Evolutionary conservation across 2,888 invertebrate genomes (phyloP), one percentile per base, ranked within the genome.

Genomic region (Cephus pulcher): DNA sequence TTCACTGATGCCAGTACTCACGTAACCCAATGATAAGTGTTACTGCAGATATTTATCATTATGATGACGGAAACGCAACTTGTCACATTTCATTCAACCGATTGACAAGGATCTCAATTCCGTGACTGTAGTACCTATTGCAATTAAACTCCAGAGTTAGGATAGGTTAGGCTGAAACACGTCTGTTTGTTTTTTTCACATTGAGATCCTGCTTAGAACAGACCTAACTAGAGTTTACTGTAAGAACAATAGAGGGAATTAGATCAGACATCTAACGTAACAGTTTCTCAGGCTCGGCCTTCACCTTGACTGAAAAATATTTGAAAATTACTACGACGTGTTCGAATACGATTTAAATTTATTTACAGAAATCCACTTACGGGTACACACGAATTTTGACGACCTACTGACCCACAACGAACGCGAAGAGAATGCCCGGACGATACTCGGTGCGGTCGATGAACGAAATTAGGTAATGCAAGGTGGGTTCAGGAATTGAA

Each of bases 281-380:
- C 76, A 78, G 80, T 86, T 86, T 86, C 81, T 71, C 82, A 77
- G 74, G 77, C 23, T 56, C 77, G 82, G 74, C 86, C 84, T 86
- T 86, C 80, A 85, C 84, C 84, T 86, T 86, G 81, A 81, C 80
- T 32, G 11, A 34, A n/a, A 35, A 40, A 32, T 69, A 56, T 23
- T 56, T 9, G 9, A 56, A 23, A 23, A 56, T 56, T 23, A 9
- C 23, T 56, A 9, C 23, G 56, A 23, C 56, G 56, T 2, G 56
- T 2, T 56, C 23, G 56, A 56, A 56, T 9, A 56, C 9, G 56
- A 56, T 56, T 56, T 2, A 9, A 56, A 23, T 9, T 56, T 23
- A 23, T 56, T 56, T 6, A 56, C 56, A 56, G 56, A 9, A 56
- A 56, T 56, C 9, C 56, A 23, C 23, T 23, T 56, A 9, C 56